Conservation (phyloP, 2,888 invertebrate genomes). For the Entomobrya multifasciata region DNA sequence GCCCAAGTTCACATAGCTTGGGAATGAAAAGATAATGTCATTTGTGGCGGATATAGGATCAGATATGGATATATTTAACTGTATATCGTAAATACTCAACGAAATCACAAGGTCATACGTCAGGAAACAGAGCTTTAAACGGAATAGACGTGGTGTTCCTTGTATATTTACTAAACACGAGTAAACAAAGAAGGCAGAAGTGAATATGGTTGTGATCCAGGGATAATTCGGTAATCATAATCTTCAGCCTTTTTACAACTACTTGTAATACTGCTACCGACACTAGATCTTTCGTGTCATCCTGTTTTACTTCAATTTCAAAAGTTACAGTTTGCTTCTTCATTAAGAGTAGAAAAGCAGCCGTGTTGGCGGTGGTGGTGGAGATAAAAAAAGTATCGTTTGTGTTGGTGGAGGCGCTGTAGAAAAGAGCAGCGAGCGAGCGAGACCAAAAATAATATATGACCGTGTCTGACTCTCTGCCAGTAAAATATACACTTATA, state of each 20-base stretch:
- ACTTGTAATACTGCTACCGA: background rate
- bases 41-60: background rate
- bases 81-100: background rate
- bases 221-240: conserved; percentile 55
- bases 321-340: background rate
- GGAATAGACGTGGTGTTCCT: background rate
- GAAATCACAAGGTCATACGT: conserved; percentile 17
- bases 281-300: background rate
- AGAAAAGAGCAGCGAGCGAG: too few species aligned
- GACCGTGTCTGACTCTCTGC: conserved; percentile 45
- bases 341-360: background rate
- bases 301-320: background rate
- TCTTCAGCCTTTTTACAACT: background rate
- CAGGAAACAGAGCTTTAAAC: background rate
- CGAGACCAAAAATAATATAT: conserved; percentile 53
- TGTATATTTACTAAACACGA: too few species aligned
- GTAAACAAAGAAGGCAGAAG: conserved; percentile 26
- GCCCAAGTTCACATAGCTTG: background rate
- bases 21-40: background rate
- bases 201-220: conserved; percentile 1
- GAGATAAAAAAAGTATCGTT: too few species aligned
- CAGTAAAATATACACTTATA: conserved; percentile 52
- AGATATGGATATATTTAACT: background rate
- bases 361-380: background rate
- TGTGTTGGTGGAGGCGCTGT: too few species aligned